Evolutionary conservation across 2,113 vertebrate genomes (phyloP), one percentile per base, ranked within the genome.

Genomic region (Microtus ochrogaster): DNA sequence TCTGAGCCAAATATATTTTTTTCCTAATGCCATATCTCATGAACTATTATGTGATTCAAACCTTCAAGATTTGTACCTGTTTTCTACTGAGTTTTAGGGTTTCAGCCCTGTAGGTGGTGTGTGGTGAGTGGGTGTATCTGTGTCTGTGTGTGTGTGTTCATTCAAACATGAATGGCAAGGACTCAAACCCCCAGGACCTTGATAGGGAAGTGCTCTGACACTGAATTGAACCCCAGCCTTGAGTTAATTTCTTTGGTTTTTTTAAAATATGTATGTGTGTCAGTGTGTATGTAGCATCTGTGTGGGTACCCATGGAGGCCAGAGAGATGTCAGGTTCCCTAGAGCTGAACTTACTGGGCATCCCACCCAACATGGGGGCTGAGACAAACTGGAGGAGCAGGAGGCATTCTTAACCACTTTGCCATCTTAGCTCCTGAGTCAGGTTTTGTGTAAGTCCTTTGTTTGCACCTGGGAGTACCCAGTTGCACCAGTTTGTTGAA

Each of bases 161-260:
- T 39, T 12, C 0, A 9, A 22, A 12, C 33, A 26, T 24, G 10
- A 7, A 13, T 30, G 21, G 9, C 77, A 52, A 52, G 14, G 47
- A 66, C 30, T 86, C 41, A 49, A 36, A 49, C 36, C 41, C 41
- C 41, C 41, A 85, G 28, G 39, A 28, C 44, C 84, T 86, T 70
- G 19, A 28, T 30, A 66, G 41, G 8, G 30, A 86, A n/a, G 16
- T 36, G 39, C 44, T 49, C 9, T 86, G 39, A 19, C 44, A 66
- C 3, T n/a, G 33, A 68, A 33, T 3, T 72, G 21, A 21, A 33
- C 17, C 70, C 17, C n/a, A 58, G 70, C 28, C 70, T 73, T 61
- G 24, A 86, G 41, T 82, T 92, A 83, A 44, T 88, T 58, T 96
- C 88, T 84, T 85, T 68, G 28, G 47, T 33, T 47, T 16, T 65